Conservation (phyloP, 2,888 invertebrate genomes). For the Morinoia aosen region DNA sequence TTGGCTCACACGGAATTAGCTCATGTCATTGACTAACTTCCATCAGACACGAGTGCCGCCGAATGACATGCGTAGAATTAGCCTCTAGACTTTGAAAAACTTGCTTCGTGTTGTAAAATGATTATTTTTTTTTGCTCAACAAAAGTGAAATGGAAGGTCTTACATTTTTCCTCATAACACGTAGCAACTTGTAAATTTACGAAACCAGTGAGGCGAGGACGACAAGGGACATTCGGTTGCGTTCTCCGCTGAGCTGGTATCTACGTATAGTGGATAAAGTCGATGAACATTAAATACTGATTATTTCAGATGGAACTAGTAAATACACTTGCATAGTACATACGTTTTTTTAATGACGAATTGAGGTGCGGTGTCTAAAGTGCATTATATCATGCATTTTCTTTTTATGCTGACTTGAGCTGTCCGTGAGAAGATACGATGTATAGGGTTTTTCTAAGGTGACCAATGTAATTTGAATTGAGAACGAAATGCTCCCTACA, state of each 20-base stretch:
- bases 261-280: not conserved
- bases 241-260: not conserved
- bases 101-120: no score
- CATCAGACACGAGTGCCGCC: not conserved
- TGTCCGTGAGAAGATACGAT: not conserved
- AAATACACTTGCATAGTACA: not conserved
- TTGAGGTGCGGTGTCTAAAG: not conserved
- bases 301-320: not conserved
- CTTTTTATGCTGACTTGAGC: not conserved
- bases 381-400: not conserved
- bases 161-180: no score
- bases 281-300: not conserved
- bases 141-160: no score
- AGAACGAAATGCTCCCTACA: not conserved
- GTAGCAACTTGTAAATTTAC: no score
- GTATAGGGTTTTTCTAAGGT: not conserved
- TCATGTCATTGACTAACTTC: not conserved
- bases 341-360: not conserved
- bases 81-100: no score
- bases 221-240: not conserved
- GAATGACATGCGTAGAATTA: not conserved
- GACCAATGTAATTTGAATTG: not conserved
- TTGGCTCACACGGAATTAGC: not conserved
- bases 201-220: no score
- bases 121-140: no score